Conservation (phyloP, 1,140 invertebrate genomes). For the Temnothorax nylanderi region DNA sequence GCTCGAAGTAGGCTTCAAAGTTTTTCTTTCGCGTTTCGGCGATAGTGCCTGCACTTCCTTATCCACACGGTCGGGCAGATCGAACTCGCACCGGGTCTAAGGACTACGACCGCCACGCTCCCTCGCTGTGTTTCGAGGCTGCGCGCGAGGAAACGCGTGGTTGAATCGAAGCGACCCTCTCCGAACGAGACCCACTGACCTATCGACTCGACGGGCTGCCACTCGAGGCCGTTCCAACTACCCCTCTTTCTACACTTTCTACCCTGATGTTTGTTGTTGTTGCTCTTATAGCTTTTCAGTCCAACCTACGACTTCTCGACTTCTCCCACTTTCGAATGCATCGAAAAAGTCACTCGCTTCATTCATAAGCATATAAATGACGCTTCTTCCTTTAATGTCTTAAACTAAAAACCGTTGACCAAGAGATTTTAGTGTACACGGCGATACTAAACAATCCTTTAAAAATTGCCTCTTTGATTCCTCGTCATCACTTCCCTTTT, state of each 20-base stretch:
- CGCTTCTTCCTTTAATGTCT: not conserved
- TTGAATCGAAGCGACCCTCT: slow-evolving; percentile 73
- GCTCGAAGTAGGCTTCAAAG: not conserved
- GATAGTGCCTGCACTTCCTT: slow-evolving; percentile 9
- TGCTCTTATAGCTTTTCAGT: not conserved
- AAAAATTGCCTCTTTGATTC: not conserved
- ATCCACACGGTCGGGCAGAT: slow-evolving; percentile 30
- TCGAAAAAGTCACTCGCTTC: not conserved
- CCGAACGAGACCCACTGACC: slow-evolving; percentile 84
- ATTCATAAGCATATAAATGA: not conserved
- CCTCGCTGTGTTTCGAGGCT: slow-evolving; percentile 58
- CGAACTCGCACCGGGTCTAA: slow-evolving; percentile 48
- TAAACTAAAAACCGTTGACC: not conserved
- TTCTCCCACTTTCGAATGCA: not conserved
- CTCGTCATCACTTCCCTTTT: not conserved
- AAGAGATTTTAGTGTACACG: not conserved
- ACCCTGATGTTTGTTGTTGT: slow-evolving; percentile 45
- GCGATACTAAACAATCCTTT: not conserved
- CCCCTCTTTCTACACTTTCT: slow-evolving; percentile 30
- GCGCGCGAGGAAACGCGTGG: slow-evolving; percentile 68
- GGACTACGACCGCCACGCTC: slow-evolving; percentile 57
- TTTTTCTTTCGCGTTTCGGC: not conserved
- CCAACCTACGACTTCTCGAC: not conserved
- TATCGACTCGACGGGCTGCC: slow-evolving; percentile 81
- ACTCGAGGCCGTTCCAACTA: slow-evolving; percentile 42